These are phyloP conservation scores for Hermetia illucens DNA, from an alignment of 1,140 invertebrate species.

Conservation along the genomic window DNA sequence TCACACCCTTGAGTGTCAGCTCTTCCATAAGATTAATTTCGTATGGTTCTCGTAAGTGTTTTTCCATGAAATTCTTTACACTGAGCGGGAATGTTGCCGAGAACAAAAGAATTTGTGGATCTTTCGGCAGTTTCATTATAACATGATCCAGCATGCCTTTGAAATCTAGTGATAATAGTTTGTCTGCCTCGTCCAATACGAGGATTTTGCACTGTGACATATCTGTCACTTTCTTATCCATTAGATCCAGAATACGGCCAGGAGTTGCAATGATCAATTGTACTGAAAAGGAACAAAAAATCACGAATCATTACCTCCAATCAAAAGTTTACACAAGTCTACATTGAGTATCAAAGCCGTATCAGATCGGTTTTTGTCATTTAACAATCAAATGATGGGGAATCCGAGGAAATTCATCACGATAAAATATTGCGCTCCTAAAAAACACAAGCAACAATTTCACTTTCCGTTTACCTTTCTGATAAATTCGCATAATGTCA, in stretches of 20 bases:
- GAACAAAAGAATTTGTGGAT: constrained; percentile 95
- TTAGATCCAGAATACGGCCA: constrained; percentile 96
- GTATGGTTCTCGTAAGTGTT: constrained; percentile 91
- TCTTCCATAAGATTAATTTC: constrained; percentile 99
- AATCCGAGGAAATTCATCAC: constrained; percentile 2
- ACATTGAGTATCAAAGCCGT: neutral
- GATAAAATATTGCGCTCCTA: too few relatives aligned
- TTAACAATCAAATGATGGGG: constrained; percentile 5
- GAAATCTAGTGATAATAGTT: constrained; percentile 97
- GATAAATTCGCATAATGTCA: constrained; percentile 99
- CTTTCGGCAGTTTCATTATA: constrained; percentile 81
- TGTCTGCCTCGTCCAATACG: constrained; percentile 98
- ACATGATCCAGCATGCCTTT: constrained; percentile 97
- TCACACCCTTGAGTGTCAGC: constrained; percentile 96
- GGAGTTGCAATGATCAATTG: constrained; percentile 99
- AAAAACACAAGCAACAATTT: neutral
- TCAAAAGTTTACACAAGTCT: neutral
- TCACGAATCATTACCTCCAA: neutral
- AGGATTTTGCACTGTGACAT: constrained; percentile 94
- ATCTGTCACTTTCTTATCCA: constrained; percentile 96
- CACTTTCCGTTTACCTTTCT: constrained; percentile 54
- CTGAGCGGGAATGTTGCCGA: constrained; percentile 98
- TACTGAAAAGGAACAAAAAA: constrained; percentile 43
- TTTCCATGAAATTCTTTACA: constrained; percentile 99
- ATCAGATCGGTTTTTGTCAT: neutral